Base-by-base conservation (phyloP, 2,113 vertebrate species). In the Lynx canadensis region DNA sequence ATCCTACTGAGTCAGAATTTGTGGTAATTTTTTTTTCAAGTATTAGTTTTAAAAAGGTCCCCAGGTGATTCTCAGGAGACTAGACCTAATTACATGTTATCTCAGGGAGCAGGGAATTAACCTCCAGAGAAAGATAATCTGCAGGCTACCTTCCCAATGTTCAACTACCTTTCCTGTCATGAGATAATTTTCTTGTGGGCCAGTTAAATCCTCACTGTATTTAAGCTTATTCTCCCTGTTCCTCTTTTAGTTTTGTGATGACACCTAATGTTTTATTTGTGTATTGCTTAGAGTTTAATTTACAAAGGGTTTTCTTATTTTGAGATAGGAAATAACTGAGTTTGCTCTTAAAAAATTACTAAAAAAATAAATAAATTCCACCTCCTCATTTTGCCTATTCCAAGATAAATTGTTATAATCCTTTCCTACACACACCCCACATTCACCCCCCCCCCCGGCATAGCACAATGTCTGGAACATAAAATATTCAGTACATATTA, bases 391-490 rank as follows among this genome's bases (percentile, higher is more conserved):
- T 50, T 52, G 33, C 27, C 12, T 63, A 80, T 91, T 87, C 48
- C 7, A 38, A 68, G 65, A 76, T 66, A 65, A 90, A 82, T 87
- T 25, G 7, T 93, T 87, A 50, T 15, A 68, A 1, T 45, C 33
- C 5, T 38, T 2, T 41, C 33, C 31, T 65, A n/a, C 16, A 18
- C 19, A 36, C 38, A 5, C 1, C 33, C 21, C 60, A 55, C 13
- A 23, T 18, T 31, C 29, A 5, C 36, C 2, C 14, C n/a, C 11
- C 31, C 2, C 4, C 52, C 6, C 0, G 8, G 14, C 1, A 0
- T 48, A 31, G 36, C n/a, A 55, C 74, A 57, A n/a, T 50, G 23
- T 80, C 55, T 74, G 52, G 11, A 65, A 21, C 10, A 50, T 48
- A 76, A 76, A 71, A 68, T 23, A 23, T 16, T 57, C n/a, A 55